Conservation (phyloP, 1,140 invertebrate genomes). For the Tetranychus urticae region DNA sequence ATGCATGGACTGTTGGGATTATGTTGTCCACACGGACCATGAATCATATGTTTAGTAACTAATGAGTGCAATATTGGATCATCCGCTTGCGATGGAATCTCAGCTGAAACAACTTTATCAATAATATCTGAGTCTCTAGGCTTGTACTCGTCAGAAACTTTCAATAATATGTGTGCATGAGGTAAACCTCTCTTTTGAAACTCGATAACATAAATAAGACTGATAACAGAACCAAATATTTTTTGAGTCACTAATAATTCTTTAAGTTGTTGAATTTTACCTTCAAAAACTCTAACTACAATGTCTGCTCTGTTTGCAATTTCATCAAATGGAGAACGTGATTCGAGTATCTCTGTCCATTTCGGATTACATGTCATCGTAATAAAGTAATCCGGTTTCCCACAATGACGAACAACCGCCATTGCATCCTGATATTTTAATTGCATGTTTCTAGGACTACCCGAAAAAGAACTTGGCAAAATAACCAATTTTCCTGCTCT, state of each 20-base stretch:
- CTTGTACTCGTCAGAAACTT: background rate
- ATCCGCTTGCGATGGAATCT: constrained; percentile 23
- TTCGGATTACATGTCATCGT: constrained; percentile 26
- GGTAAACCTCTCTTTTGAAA: background rate
- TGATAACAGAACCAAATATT: background rate
- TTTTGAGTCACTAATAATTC: background rate
- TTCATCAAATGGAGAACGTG: background rate
- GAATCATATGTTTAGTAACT: constrained; percentile 22
- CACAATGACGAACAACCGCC: constrained; percentile 16
- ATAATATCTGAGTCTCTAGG: constrained; percentile 15
- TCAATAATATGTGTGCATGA: background rate
- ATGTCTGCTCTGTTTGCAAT: background rate
- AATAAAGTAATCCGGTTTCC: constrained; percentile 22
- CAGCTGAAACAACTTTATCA: constrained; percentile 26
- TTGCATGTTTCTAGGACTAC: constrained; percentile 4
- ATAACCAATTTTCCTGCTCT: background rate
- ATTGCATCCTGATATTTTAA: constrained; percentile 17
- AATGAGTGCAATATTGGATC: constrained; percentile 19
- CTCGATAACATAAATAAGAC: background rate
- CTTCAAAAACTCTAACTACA: background rate
- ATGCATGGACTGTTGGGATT: constrained; percentile 13
- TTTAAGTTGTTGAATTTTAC: background rate
- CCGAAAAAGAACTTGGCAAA: constrained; percentile 9
- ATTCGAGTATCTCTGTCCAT: constrained; percentile 23
- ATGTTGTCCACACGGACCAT: constrained; percentile 14